Percentiles rank a stretch among this genome's conserved stretches.
Evolutionary conservation across 2,888 invertebrate species (phyloP).

Genomic region (Polyploca ridens): DNA sequence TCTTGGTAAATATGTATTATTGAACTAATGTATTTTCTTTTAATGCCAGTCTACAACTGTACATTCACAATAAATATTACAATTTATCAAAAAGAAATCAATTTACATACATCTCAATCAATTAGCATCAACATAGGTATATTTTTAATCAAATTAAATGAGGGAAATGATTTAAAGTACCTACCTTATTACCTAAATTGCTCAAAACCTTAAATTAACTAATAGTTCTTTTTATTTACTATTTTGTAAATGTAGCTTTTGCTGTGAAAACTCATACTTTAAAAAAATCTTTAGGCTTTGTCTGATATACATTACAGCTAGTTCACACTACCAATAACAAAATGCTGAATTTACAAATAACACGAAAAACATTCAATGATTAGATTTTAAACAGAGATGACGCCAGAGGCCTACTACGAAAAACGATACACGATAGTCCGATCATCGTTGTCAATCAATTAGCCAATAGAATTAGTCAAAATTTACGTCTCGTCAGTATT

Average conservation of each 20-base stretch:
- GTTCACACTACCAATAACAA: background rate
- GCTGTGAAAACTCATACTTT: background rate
- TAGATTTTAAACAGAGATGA: background rate
- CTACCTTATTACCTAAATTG: slow-evolving; percentile 1
- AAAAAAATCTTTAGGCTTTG: slow-evolving; percentile 1
- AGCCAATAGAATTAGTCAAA: too few species aligned
- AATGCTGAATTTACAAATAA: background rate
- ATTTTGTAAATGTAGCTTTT: background rate
- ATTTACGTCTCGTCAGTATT: too few species aligned
- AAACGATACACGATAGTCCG: too few species aligned
- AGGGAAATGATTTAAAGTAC: slow-evolving; percentile 1
- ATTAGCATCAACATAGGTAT: background rate
- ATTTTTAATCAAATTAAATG: background rate
- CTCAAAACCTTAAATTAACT: slow-evolving; percentile 5
- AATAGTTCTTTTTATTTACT: background rate
- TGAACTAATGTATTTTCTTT: slow-evolving; percentile 31
- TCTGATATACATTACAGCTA: background rate
- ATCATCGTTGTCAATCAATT: too few species aligned
- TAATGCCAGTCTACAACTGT: slow-evolving; percentile 45
- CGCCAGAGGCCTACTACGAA: too few species aligned
- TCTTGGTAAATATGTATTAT: slow-evolving; percentile 40
- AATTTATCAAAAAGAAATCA: slow-evolving; percentile 8
- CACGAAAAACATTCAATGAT: background rate
- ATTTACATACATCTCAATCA: background rate
- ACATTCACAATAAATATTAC: slow-evolving; percentile 27